Evolutionary conservation across 2,113 vertebrate species (phyloP).

Genomic region (Paramormyrops kingsleyae): DNA sequence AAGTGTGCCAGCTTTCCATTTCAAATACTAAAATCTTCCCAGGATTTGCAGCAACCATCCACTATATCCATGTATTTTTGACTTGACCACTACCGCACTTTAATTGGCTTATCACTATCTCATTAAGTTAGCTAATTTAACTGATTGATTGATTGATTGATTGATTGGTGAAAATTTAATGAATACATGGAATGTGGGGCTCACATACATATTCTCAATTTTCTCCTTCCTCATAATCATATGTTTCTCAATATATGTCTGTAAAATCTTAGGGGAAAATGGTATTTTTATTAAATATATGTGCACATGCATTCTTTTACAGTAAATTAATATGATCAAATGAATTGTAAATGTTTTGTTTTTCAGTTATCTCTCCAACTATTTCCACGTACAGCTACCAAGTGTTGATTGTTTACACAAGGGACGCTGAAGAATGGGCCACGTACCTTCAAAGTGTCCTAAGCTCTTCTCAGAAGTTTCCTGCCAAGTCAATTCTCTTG

Average conservation of each 20-base stretch:
- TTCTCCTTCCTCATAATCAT: not conserved
- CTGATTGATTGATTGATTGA: not conserved
- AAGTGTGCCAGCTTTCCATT: not conserved
- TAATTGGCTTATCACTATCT: not conserved
- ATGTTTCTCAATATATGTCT: not conserved
- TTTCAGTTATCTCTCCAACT: conserved; percentile 33
- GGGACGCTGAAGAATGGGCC: conserved; percentile 61
- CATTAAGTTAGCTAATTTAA: not conserved
- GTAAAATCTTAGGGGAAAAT: not conserved
- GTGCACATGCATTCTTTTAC: not conserved
- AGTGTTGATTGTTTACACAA: conserved; percentile 54
- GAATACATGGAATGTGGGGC: not conserved
- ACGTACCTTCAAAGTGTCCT: conserved; percentile 54
- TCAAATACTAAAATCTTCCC: not conserved
- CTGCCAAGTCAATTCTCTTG: conserved; percentile 39
- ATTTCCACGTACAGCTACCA: conserved; percentile 27
- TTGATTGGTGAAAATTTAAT: not conserved
- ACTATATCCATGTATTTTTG: not conserved
- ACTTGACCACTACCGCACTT: not conserved
- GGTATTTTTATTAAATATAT: not conserved
- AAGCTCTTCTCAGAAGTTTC: conserved; percentile 38
- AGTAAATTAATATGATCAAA: not conserved
- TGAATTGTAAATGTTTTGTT: not conserved
- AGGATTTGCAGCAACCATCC: not conserved
- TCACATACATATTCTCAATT: not conserved